Percentiles rank a stretch among this genome's conserved stretches.
phyloP scores from a whole-genome alignment of 2,113 vertebrate species.

The Ophthalmolycus amberensis region DNA sequence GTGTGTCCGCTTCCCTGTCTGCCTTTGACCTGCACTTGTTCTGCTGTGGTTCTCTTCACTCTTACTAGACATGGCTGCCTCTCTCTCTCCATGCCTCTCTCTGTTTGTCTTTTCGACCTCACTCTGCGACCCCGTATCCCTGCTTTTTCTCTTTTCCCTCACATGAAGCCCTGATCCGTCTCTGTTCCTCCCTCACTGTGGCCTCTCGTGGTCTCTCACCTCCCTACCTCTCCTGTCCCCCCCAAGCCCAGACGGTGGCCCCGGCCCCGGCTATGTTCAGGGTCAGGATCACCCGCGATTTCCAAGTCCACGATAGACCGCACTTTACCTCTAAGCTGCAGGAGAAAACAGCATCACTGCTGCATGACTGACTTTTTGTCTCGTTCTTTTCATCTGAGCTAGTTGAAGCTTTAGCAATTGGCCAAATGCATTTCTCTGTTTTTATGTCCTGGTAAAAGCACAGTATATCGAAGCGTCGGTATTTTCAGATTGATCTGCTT shows the following conservation, averaged over 20 bases:
- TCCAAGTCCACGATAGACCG: slow-evolving; percentile 7
- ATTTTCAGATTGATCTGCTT: background rate
- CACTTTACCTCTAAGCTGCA: background rate
- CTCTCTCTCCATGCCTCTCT: background rate
- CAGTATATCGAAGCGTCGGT: background rate
- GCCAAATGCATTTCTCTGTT: background rate
- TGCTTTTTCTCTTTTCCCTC: background rate
- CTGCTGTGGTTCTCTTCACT: slow-evolving; percentile 38
- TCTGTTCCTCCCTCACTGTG: background rate
- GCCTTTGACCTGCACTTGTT: slow-evolving; percentile 49
- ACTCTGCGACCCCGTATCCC: background rate
- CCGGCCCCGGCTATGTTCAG: background rate
- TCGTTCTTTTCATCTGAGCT: background rate
- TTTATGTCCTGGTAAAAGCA: background rate
- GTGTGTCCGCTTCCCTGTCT: slow-evolving; percentile 24
- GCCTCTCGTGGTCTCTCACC: slow-evolving; percentile 29
- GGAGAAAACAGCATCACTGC: background rate
- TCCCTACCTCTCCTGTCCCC: background rate
- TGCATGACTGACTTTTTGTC: background rate
- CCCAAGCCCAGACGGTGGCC: background rate
- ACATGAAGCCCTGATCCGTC: background rate
- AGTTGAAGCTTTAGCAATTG: background rate
- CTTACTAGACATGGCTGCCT: slow-evolving; percentile 21
- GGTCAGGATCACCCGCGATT: slow-evolving; percentile 3
- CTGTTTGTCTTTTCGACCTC: background rate